Evolutionary conservation across 1,140 invertebrate genomes (phyloP).

Genomic region (Zaprionus nigranus): DNA sequence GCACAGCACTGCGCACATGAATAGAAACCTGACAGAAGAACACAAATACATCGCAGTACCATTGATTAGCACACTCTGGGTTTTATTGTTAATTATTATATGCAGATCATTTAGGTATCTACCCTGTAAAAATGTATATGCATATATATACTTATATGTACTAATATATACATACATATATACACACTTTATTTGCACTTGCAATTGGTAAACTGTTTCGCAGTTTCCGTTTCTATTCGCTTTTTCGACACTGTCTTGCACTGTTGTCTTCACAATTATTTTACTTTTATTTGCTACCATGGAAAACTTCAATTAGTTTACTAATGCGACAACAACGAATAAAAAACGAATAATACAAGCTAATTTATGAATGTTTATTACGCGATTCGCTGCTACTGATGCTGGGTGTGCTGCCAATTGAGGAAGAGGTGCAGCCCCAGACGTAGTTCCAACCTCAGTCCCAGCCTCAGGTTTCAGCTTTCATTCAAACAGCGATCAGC

Average conservation of each 20-base stretch:
- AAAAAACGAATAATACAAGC: conserved; percentile 35
- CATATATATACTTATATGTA: too few relatives aligned
- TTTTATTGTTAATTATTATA: background rate
- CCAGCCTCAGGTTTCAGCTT: conserved; percentile 32
- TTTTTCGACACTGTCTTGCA: conserved; percentile 12
- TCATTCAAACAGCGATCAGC: conserved; percentile 21
- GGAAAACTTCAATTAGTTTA: conserved; percentile 64
- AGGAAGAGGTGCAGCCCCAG: conserved; percentile 68
- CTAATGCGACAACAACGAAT: conserved; percentile 44
- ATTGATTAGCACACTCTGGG: background rate
- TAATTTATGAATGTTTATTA: conserved; percentile 62
- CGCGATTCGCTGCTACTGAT: conserved; percentile 19
- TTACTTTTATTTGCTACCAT: conserved; percentile 26
- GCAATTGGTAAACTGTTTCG: background rate
- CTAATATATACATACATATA: background rate
- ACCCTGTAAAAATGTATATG: background rate
- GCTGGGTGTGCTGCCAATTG: conserved; percentile 65
- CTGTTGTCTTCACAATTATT: conserved; percentile 21
- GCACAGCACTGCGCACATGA: conserved; percentile 22
- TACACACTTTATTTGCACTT: background rate
- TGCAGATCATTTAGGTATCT: background rate
- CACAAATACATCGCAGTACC: background rate
- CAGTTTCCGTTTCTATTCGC: background rate
- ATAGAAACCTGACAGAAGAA: conserved; percentile 23
- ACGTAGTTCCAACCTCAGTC: background rate